phyloP scores from a whole-genome alignment of 1,140 invertebrate genomes.

The Galleria mellonella region DNA sequence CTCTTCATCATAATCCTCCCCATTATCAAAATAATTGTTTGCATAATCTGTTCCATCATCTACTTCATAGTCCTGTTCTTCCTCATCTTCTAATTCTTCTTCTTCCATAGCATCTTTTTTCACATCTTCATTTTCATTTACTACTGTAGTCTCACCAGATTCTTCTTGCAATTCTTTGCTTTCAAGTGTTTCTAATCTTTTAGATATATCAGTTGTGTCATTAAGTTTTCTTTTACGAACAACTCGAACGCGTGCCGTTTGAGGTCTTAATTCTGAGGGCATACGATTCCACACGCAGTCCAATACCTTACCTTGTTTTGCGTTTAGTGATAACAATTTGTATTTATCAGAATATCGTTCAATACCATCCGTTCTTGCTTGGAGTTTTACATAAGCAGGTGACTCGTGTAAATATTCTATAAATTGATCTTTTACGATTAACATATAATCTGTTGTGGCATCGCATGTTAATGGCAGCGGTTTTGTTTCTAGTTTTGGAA shows the following conservation, averaged over 20 bases:
- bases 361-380: slow-evolving; percentile 52
- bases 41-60: slow-evolving; percentile 78
- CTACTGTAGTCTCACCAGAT: slow-evolving; percentile 24
- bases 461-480: slow-evolving; percentile 57
- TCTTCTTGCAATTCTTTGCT: slow-evolving; percentile 56
- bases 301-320: slow-evolving; percentile 50
- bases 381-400: slow-evolving; percentile 58
- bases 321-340: slow-evolving; percentile 61
- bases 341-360: slow-evolving; percentile 73
- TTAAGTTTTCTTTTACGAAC: slow-evolving; percentile 56
- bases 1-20: slow-evolving; percentile 89
- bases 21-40: slow-evolving; percentile 91
- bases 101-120: slow-evolving; percentile 53
- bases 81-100: slow-evolving; percentile 64
- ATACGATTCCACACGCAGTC: slow-evolving; percentile 62
- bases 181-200: slow-evolving; percentile 62
- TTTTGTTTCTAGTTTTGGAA: slow-evolving; percentile 66
- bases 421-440: slow-evolving; percentile 70
- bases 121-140: slow-evolving; percentile 37
- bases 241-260: slow-evolving; percentile 24
- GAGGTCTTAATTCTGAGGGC: slow-evolving; percentile 60
- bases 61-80: slow-evolving; percentile 67
- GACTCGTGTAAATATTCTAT: slow-evolving; percentile 70
- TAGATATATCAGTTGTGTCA: slow-evolving; percentile 50
- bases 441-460: slow-evolving; percentile 68